Conservation (phyloP, 1,140 invertebrate genomes). For the Megathymus violae region DNA sequence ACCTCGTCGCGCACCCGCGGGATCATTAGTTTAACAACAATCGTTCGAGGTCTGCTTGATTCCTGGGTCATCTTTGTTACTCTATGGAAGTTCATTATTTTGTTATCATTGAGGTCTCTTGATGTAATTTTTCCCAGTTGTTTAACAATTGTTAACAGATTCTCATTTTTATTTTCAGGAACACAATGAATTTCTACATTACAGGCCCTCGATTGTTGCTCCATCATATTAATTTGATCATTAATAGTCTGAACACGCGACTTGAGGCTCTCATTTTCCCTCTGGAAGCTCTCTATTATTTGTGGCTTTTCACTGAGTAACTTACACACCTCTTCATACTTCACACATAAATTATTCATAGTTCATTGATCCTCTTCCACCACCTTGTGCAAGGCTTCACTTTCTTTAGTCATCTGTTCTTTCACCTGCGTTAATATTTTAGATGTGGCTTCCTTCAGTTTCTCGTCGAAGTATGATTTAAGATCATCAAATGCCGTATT, state of each 20-base stretch:
- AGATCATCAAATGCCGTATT: neutral
- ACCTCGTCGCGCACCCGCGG: slow-evolving; percentile 54
- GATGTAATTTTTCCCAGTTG: slow-evolving; percentile 5
- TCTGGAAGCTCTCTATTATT: neutral
- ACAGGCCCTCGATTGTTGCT: slow-evolving; percentile 9
- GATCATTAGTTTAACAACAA: slow-evolving; percentile 7
- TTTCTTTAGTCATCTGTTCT: neutral
- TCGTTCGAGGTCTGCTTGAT: slow-evolving; percentile 14
- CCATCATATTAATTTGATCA: neutral
- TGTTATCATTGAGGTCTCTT: slow-evolving; percentile 3
- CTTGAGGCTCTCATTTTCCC: neutral
- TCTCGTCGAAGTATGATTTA: neutral
- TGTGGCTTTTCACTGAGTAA: neutral
- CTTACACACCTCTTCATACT: neutral
- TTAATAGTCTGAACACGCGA: neutral
- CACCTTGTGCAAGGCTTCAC: neutral
- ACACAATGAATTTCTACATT: slow-evolving; percentile 26
- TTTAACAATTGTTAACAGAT: slow-evolving; percentile 13
- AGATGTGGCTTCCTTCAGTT: neutral
- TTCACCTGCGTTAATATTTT: neutral
- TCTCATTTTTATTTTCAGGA: slow-evolving; percentile 23
- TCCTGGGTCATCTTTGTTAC: slow-evolving; percentile 16
- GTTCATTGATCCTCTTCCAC: neutral
- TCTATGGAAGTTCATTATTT: slow-evolving; percentile 15
- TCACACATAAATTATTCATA: neutral